Percentiles rank a stretch among this genome's conserved stretches.
These are phyloP conservation scores for Vultur gryphus DNA, from an alignment of 2,797 vertebrate genomes.

Conservation along the genomic window DNA sequence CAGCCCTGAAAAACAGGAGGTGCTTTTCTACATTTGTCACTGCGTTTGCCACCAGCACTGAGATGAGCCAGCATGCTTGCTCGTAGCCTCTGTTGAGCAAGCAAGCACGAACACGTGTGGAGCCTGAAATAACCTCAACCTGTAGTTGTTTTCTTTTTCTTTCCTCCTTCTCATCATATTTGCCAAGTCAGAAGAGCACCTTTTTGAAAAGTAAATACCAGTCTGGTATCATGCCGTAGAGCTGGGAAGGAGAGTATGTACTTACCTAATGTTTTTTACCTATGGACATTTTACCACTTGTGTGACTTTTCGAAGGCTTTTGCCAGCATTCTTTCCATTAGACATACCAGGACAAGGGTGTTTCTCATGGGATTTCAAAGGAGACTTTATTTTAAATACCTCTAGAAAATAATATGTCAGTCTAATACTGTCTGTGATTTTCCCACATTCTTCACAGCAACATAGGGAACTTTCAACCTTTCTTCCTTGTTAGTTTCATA, in stretches of 20 bases:
- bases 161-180: neutral
- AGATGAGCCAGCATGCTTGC: neutral
- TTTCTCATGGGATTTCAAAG: neutral
- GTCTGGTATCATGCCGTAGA: neutral
- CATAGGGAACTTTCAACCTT: neutral
- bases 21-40: neutral
- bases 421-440: neutral
- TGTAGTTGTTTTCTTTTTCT: neutral
- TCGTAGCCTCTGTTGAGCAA: neutral
- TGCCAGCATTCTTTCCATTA: neutral
- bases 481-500: neutral
- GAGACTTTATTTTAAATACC: constrained; percentile 20
- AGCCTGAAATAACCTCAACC: neutral
- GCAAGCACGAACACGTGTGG: neutral
- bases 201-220: neutral
- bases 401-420: neutral
- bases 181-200: neutral
- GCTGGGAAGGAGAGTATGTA: neutral
- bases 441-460: neutral
- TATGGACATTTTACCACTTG: neutral
- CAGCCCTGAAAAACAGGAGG: neutral
- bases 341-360: neutral
- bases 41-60: neutral
- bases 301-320: neutral
- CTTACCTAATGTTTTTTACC: neutral